Conservation (phyloP, 2,113 vertebrate genomes). For the Climacteris rufus region DNA sequence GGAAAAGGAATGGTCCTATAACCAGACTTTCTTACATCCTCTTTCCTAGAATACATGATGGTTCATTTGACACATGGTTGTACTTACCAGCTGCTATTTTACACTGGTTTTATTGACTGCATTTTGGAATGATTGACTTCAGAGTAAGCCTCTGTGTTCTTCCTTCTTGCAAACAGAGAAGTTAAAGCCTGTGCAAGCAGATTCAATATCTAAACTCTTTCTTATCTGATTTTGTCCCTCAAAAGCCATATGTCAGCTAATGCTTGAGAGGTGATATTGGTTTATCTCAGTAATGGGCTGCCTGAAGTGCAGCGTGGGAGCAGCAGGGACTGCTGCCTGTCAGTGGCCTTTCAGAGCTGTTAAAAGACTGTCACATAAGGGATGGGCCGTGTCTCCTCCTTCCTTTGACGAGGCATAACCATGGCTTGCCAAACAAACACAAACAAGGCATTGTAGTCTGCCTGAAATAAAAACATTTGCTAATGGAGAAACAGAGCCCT, state of each 20-base stretch:
- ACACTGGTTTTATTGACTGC: neutral
- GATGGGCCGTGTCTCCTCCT: neutral
- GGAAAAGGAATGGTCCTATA: neutral
- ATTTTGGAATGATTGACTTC: conserved; percentile 4
- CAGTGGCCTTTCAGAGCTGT: neutral
- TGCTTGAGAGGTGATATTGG: neutral
- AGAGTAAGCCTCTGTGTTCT: neutral
- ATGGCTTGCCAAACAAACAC: neutral
- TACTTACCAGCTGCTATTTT: conserved; percentile 1
- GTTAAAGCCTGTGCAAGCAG: neutral
- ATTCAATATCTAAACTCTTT: neutral
- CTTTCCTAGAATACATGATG: conserved; percentile 3
- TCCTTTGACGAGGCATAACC: neutral
- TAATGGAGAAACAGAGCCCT: neutral
- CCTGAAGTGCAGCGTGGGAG: neutral
- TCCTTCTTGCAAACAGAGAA: neutral
- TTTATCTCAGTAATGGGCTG: neutral
- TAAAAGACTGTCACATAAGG: neutral
- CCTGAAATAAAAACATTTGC: neutral
- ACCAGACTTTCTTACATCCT: neutral
- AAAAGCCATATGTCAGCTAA: neutral
- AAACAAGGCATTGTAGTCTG: neutral
- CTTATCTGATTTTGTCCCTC: neutral
- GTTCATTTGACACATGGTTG: neutral
- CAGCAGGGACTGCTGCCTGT: neutral